Evolutionary conservation across 2,888 invertebrate species (phyloP), one percentile per base, ranked within the genome.

Genomic region (Apantesis nais): DNA sequence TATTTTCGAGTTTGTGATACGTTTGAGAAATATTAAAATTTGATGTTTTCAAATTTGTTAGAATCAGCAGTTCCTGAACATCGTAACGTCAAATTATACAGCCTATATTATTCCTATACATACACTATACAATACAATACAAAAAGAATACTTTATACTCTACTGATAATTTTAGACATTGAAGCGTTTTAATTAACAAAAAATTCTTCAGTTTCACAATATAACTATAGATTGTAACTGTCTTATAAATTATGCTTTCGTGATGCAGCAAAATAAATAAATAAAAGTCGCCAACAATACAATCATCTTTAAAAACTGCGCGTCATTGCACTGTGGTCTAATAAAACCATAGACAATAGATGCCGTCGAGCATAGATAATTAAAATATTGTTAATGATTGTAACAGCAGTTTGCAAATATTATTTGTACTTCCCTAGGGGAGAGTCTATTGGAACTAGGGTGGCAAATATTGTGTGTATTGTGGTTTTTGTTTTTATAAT

Each of bases 381-480:
- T 80, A 80, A 75, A 80, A 78, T 70, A 75, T 73, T 74, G 80
- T 78, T 80, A 80, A 80, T 80, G 78, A 77, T 67, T 14, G 4
- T 14, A 37, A 71, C 60, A 72, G 71, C 73, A 74, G 67, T 62
- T 63, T 25, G 72, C 78, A 76, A 79, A 34, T 75, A 74, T 77
- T 75, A 80, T 77, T 60, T 66, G 72, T 39, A 22, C 22, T 52
- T 78, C 80, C n/a, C 66, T 1, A 41, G 71, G 72, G 74, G 72
- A 67, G 39, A 66, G 63, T 62, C 62, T 29, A 72, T 29, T 58
- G 14, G 48, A 48, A 34, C 22, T 7, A 48, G 65, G 72, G 55
- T 39, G 67, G 34, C 14, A 63, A 52, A 68, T 44, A 60, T 25
- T 22, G 3, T 29, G 4, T 11, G 39, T 16, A 25, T 29, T 63